Evolutionary conservation across 1,140 invertebrate species (phyloP), one percentile per base, ranked within the genome.

Genomic region (Lepidostoma basale): DNA sequence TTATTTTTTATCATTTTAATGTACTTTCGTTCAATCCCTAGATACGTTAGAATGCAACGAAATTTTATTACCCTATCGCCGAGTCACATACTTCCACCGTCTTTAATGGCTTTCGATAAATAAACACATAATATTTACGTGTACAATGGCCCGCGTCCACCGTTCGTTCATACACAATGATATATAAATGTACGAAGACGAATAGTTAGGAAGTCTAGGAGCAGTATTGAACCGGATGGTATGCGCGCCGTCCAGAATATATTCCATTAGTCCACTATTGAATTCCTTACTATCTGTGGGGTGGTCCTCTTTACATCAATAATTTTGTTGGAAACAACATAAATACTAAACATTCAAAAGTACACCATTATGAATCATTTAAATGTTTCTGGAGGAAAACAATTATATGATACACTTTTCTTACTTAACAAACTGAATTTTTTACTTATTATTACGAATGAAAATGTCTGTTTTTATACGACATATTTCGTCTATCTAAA

Each of bases 201-300:
- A 22, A 56, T 14, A 40, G 56, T 60, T 40, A 59, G 56, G 56
- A 59, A 59, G 56, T 42, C 56, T 25, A 16, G n/a, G n/a, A 14
- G 33, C 22, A 40, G 14, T 42, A 40, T 18, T 54, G 49, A 12
- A 9, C 20, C 56, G 56, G 56, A 26, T 60, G 56, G 56, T 26
- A 60, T 60, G 56, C 23, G 56, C 25, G 56, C 12, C 18, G 56
- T 23, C 12, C 33, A 39, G 56, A 60, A 60, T 60, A 60, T 60
- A 28, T 28, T 54, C n/a, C 28, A 30, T 54, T 33, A 42, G 36
- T 42, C 4, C 22, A 28, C n/a, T 42, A 22, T 26, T 23, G 14
- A 42, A 60, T 33, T 2, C 23, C 20, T 16, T n/a, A 25, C 56
- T 12, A 45, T 14, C 42, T n/a, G 16, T 25, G 36, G 39, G 56